Conservation (phyloP, 2,888 invertebrate genomes). For the Andrena hattorfiana region DNA sequence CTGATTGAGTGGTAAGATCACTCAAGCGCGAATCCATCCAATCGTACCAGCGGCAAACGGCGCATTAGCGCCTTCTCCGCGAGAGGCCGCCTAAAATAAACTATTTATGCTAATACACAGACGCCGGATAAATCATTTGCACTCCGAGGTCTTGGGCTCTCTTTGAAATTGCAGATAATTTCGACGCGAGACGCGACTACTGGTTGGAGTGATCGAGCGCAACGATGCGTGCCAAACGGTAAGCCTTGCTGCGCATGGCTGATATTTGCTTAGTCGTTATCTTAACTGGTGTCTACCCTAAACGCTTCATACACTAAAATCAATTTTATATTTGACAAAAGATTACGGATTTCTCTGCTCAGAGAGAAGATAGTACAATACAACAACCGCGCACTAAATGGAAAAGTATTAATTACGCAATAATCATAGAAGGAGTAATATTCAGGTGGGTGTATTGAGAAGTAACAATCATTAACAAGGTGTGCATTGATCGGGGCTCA, state of each 20-base stretch:
- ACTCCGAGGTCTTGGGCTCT: constrained; percentile 29
- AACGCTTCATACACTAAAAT: not conserved
- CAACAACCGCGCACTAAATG: too few relatives aligned
- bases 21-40: constrained; percentile 75
- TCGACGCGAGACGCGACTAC: constrained; percentile 38
- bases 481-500: too few relatives aligned
- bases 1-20: constrained; percentile 77
- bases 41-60: constrained; percentile 15
- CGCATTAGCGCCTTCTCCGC: constrained; percentile 10
- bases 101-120: constrained; percentile 65
- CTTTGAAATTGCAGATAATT: constrained; percentile 53
- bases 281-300: constrained; percentile 29
- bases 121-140: constrained; percentile 60
- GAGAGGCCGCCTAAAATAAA: constrained; percentile 60
- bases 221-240: constrained; percentile 41
- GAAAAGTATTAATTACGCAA: too few relatives aligned
- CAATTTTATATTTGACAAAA: not conserved
- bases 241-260: constrained; percentile 3
- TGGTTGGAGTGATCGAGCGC: constrained; percentile 49
- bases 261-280: constrained; percentile 25
- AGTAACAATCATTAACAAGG: too few relatives aligned
- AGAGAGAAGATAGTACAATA: too few relatives aligned
- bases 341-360: too few relatives aligned
- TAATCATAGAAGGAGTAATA: too few relatives aligned
- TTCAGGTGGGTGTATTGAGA: too few relatives aligned